Conservation (phyloP, 2,888 invertebrate species). For the Pollenia angustigena region DNA sequence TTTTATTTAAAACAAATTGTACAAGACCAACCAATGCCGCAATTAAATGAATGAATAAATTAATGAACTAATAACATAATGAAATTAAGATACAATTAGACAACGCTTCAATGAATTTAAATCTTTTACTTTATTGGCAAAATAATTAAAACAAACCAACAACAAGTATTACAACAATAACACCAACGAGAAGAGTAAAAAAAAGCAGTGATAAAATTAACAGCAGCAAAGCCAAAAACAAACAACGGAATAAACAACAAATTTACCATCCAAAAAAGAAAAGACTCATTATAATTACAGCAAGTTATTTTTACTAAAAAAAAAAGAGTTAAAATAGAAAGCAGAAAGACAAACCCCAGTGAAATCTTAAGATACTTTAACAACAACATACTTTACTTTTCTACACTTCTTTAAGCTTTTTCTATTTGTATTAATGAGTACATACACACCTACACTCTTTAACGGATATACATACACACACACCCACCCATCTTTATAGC, state of each 20-base stretch:
- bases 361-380: slow-evolving; percentile 29
- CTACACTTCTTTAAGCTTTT: neutral
- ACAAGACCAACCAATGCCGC: slow-evolving; percentile 51
- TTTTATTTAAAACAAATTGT: slow-evolving; percentile 52
- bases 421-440: neutral
- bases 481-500: neutral
- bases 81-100: slow-evolving; percentile 61
- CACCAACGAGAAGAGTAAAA: slow-evolving; percentile 15
- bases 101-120: slow-evolving; percentile 68
- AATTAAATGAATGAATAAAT: slow-evolving; percentile 54
- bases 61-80: slow-evolving; percentile 48
- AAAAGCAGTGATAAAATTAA: neutral
- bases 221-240: neutral
- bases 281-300: slow-evolving; percentile 60
- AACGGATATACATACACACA: neutral
- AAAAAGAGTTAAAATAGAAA: neutral
- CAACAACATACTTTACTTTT: slow-evolving; percentile 28
- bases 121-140: slow-evolving; percentile 66
- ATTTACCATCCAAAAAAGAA: neutral
- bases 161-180: neutral
- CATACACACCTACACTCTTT: neutral
- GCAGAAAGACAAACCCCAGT: neutral
- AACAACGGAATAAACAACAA: slow-evolving; percentile 5
- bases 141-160: slow-evolving; percentile 62
- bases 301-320: slow-evolving; percentile 12